Evolutionary conservation across 2,113 vertebrate species (phyloP), one percentile per base, ranked within the genome.

Genomic region (Paraplagusia blochii): DNA sequence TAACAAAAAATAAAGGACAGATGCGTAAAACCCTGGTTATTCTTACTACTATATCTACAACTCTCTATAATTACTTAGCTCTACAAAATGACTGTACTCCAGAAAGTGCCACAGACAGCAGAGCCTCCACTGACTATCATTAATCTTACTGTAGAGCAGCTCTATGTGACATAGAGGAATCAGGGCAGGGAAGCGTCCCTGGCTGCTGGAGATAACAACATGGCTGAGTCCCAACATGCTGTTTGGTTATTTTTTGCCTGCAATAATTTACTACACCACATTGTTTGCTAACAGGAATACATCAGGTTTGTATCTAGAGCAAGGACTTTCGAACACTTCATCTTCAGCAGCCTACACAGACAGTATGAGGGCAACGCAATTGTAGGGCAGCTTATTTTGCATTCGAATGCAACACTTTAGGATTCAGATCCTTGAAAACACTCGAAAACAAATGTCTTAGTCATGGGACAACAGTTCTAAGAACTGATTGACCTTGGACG

Each of bases 401-500:
- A 12, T 18, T n/a, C 44, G 19, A 34, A 53, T 36, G 12, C 9
- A 48, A n/a, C 29, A n/a, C 43, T 36, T 13, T 33, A n/a, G 14
- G 10, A 18, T 3, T 51, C 53, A 36, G 9, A 39, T 2, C 9
- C 18, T 49, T 39, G 2, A 5, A 29, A 42, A 11, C 19, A 43
- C 11, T 22, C 35, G 1, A 16, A 29, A 9, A 16, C 14, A 44
- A 55, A 61, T 16, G 4, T 14, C 14, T 18, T 68, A 0, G 1
- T 46, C 18, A 47, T 11, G 39, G 5, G 36, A 18, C 39, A 8
- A 14, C 29, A 52, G 43, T 43, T 44, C 56, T 58, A 60, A 18
- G 50, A 53, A 72, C 29, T 39, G 45, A 50, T 7, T 63, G 53
- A 50, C 64, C 58, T 60, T 60, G 36, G 53, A 54, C 60, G 77